phyloP scores from a whole-genome alignment of 2,113 vertebrate genomes.

The Sceloporus undulatus region DNA sequence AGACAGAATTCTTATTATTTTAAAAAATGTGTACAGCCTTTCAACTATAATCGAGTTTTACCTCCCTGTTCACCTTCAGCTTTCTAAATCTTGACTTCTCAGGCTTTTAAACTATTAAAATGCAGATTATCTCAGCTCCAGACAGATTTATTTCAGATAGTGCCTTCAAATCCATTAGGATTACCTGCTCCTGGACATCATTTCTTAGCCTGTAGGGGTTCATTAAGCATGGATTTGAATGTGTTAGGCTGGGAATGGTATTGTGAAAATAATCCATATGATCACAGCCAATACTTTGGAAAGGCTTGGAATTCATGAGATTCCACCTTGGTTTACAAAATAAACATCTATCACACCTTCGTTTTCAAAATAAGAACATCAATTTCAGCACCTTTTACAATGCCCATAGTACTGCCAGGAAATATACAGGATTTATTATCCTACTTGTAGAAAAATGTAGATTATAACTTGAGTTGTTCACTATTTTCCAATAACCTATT shows the following conservation, averaged over 20 bases:
- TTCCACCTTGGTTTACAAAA: neutral
- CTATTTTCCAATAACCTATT: conserved; percentile 62
- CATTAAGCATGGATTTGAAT: conserved; percentile 80
- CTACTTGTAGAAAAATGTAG: conserved; percentile 51
- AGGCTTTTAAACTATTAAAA: conserved; percentile 74
- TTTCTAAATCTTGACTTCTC: conserved; percentile 67
- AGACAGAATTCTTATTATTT: conserved; percentile 28
- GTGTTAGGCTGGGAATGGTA: conserved; percentile 57
- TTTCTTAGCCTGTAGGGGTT: conserved; percentile 72
- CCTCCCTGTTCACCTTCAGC: conserved; percentile 34
- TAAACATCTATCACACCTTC: neutral
- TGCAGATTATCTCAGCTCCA: conserved; percentile 77
- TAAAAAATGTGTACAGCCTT: conserved; percentile 24
- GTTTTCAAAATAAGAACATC: conserved; percentile 35
- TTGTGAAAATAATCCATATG: conserved; percentile 65
- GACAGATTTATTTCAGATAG: conserved; percentile 69
- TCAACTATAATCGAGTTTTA: conserved; percentile 44
- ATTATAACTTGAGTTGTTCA: conserved; percentile 61
- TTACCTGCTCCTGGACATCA: conserved; percentile 73
- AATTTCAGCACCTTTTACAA: conserved; percentile 34
- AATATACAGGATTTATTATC: neutral
- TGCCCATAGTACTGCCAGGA: neutral
- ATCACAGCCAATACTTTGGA: conserved; percentile 42
- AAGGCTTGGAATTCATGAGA: conserved; percentile 57
- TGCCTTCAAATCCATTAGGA: conserved; percentile 73